A percentile compares a stretch with the other conserved stretches of the same genome.
Evolutionary conservation across 1,140 invertebrate species (phyloP).

Genomic region (Hyphantria cunea): DNA sequence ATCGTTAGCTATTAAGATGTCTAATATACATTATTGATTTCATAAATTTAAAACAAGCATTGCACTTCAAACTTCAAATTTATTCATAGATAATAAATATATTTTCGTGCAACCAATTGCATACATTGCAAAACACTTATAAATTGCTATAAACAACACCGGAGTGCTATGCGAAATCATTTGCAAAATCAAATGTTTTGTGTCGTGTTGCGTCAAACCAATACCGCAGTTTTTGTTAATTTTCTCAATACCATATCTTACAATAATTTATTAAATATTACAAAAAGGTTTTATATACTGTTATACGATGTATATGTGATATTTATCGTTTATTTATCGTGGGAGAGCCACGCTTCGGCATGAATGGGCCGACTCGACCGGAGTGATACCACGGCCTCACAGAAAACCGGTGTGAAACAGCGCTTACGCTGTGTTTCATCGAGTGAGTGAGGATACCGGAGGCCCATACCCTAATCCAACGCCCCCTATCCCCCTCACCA

Average conservation of each 20-base stretch:
- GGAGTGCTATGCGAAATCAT: slow-evolving; percentile 24
- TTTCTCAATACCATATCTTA: slow-evolving; percentile 8
- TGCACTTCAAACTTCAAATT: slow-evolving; percentile 4
- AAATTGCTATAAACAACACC: slow-evolving; percentile 14
- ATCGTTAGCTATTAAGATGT: too few species aligned
- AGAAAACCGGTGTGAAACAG: too few species aligned
- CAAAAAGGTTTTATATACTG: slow-evolving; percentile 8
- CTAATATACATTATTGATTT: too few species aligned
- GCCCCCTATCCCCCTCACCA: too few species aligned
- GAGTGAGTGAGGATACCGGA: too few species aligned
- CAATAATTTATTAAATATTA: slow-evolving; percentile 16
- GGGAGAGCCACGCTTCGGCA: too few species aligned
- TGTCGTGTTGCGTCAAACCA: slow-evolving; percentile 3
- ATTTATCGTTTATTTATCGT: too few species aligned
- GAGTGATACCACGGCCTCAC: too few species aligned
- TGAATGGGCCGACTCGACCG: too few species aligned
- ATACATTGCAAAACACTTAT: slow-evolving; percentile 29
- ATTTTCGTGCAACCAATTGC: slow-evolving; percentile 26
- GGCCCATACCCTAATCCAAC: too few species aligned
- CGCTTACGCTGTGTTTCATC: too few species aligned
- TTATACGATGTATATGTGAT: too few species aligned
- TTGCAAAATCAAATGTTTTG: slow-evolving; percentile 28
- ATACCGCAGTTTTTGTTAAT: slow-evolving; percentile 6
- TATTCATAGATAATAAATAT: slow-evolving; percentile 29
- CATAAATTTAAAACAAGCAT: not conserved